Evolutionary conservation across 2,888 invertebrate species (phyloP), one percentile per base, ranked within the genome.

Genomic region (Gymnoscelis rufifasciata): DNA sequence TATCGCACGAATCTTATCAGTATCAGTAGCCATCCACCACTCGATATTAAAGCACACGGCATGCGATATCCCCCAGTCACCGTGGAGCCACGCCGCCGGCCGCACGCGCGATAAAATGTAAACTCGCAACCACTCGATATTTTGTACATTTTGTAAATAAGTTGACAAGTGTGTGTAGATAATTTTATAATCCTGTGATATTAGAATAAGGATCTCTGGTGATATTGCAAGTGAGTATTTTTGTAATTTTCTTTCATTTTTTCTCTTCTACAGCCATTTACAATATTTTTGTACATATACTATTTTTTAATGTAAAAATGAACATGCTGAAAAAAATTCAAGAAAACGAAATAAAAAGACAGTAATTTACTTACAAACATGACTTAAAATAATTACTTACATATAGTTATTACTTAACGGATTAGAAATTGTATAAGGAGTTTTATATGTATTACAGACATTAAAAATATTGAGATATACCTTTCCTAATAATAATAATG

Each of bases 181-280:
- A 31, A 68, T 56, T 61, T 63, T 65, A 46, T 42, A 83, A 86
- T 83, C 82, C 87, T 87, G 87, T 87, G 87, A 87, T 87, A 87
- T 78, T 86, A 84, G 77, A 60, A 59, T 80, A 79, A 79, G 76
- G 62, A 49, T 58, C 68, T 56, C 69, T 63, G 66, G 60, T 57
- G 54, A 54, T 40, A 62, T 56, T 45, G 68, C 74, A 84, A 83
- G 87, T 87, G 50, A 87, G 87, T 87, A 71, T 66, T 56, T 51
- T 53, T 44, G 54, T 51, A 43, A 41, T 48, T 7, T n/a, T 33
- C 14, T 1, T 7, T 2, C 7, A 7, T n/a, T n/a, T n/a, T n/a
- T n/a, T n/a, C n/a, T n/a, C n/a, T n/a, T n/a, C n/a, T n/a, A n/a
- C n/a, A n/a, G n/a, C n/a, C n/a, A n/a, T n/a, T n/a, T n/a, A n/a